Evolutionary conservation across 2,888 invertebrate species (phyloP).

Genomic region (Leptinotarsa haldemani): DNA sequence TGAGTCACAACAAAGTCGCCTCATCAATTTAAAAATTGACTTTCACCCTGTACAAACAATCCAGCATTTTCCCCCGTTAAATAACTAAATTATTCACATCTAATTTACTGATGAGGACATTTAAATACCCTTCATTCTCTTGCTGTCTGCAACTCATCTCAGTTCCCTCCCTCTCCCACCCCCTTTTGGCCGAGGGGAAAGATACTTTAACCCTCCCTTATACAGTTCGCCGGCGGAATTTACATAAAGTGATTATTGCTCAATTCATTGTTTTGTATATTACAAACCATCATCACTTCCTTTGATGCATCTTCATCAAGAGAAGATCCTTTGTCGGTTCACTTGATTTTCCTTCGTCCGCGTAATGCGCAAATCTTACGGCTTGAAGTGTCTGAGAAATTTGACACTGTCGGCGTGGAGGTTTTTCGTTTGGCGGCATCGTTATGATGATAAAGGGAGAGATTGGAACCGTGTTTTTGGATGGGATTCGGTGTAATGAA

Average conservation of each 20-base stretch:
- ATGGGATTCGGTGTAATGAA: too few relatives aligned
- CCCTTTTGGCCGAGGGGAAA: conserved; percentile 30
- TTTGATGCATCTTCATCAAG: conserved; percentile 22
- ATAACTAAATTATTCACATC: conserved; percentile 41
- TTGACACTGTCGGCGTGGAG: neutral
- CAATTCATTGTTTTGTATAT: conserved; percentile 52
- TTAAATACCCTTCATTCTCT: conserved; percentile 32
- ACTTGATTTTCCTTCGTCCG: conserved; percentile 8
- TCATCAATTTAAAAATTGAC: neutral
- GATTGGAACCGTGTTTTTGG: neutral
- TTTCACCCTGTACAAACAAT: conserved; percentile 28
- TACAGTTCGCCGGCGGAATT: conserved; percentile 49
- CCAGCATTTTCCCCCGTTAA: conserved; percentile 34
- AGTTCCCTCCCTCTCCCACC: conserved; percentile 19
- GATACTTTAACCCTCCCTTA: conserved; percentile 43
- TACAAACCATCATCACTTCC: conserved; percentile 48
- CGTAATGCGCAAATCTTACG: conserved; percentile 2
- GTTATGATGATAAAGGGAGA: conserved; percentile 2
- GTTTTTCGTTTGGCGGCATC: conserved; percentile 15
- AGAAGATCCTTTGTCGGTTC: conserved; percentile 17
- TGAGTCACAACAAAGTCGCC: too few relatives aligned
- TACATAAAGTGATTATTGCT: conserved; percentile 58
- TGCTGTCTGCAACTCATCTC: conserved; percentile 14
- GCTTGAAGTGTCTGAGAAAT: conserved; percentile 8
- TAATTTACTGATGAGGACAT: conserved; percentile 39